Evolutionary conservation across 2,888 invertebrate genomes (phyloP).

Genomic region (Teleogryllus oceanicus): DNA sequence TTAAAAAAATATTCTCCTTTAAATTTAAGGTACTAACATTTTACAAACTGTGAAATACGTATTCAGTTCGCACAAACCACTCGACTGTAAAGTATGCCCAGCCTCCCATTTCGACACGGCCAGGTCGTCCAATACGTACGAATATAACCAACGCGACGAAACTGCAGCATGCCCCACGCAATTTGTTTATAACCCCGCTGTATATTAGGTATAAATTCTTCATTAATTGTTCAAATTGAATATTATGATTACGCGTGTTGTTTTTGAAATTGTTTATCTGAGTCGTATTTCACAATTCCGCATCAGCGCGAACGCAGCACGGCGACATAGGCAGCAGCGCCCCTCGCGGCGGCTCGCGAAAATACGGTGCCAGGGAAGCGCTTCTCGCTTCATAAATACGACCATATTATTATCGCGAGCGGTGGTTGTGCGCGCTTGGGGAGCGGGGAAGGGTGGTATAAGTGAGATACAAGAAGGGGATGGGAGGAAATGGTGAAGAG

Average conservation of each 20-base stretch:
- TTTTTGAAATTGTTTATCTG: slow-evolving; percentile 3
- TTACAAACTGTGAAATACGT: too few species aligned
- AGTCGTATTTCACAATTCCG: slow-evolving; percentile 4
- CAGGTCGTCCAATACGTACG: too few species aligned
- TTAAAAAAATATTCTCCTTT: too few species aligned
- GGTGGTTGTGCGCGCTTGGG: background rate
- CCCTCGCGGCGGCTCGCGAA: background rate
- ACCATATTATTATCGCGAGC: background rate
- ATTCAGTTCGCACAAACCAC: too few species aligned
- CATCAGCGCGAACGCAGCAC: background rate
- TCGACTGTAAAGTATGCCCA: too few species aligned
- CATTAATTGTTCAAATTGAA: slow-evolving; percentile 18
- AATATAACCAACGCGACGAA: background rate
- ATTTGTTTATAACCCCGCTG: background rate
- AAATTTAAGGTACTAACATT: too few species aligned
- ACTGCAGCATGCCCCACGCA: background rate
- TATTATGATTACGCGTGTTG: background rate
- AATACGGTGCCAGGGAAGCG: too few species aligned
- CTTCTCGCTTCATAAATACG: background rate
- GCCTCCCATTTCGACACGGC: too few species aligned
- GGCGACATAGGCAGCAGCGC: background rate
- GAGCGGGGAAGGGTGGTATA: background rate
- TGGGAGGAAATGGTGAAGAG: background rate
- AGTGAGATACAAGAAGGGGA: background rate
- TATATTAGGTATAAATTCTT: slow-evolving; percentile 18